Conservation (phyloP, 2,797 vertebrate species). For the Phataginus tetradactyla region DNA sequence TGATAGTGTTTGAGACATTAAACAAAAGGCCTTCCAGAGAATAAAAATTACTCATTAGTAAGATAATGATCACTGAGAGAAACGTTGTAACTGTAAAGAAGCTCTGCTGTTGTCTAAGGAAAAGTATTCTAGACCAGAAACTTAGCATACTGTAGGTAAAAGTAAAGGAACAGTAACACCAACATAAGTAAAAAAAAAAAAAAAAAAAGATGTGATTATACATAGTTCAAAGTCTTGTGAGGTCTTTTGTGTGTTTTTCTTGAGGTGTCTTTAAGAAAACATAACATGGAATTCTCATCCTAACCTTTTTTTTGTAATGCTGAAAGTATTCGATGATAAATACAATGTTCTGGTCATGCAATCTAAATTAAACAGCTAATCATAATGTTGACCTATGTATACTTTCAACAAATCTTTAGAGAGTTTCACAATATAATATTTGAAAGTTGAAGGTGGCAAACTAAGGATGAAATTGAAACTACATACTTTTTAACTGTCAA, state of each 20-base stretch:
- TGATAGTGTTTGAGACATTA: neutral
- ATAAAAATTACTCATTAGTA: neutral
- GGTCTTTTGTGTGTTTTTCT: neutral
- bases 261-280: neutral
- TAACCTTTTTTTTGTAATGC: neutral
- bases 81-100: neutral
- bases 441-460: conserved; percentile 12
- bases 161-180: neutral
- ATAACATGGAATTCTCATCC: conserved; percentile 21
- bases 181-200: neutral
- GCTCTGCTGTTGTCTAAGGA: neutral
- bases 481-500: neutral
- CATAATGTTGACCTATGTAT: neutral
- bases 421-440: neutral
- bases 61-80: neutral
- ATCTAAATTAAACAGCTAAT: neutral
- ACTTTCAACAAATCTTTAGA: neutral
- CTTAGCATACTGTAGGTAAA: neutral
- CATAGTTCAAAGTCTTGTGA: neutral
- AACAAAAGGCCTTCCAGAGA: neutral
- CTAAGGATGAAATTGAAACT: neutral
- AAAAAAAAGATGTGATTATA: neutral
- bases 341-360: neutral
- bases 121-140: neutral
- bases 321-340: conserved; percentile 9